Evolutionary conservation across 2,797 vertebrate genomes (phyloP).

Genomic region (Onychomys arenicola): DNA sequence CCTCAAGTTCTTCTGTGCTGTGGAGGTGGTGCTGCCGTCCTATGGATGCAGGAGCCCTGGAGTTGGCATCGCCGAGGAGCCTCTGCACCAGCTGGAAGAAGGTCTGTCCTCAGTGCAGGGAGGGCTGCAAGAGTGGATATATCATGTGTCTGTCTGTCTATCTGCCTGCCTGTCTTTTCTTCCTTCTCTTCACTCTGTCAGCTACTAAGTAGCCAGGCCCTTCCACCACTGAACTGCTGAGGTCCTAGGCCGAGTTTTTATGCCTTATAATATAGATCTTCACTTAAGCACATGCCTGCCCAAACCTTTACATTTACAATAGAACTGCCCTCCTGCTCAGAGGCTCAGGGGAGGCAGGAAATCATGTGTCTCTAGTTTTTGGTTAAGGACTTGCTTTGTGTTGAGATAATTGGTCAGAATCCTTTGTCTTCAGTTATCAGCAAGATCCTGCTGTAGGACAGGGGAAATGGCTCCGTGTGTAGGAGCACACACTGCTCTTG

Average conservation of each 20-base stretch:
- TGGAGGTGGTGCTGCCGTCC: slow-evolving; percentile 89
- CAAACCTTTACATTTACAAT: background rate
- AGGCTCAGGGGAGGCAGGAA: background rate
- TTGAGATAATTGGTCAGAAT: slow-evolving; percentile 5
- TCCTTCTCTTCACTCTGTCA: background rate
- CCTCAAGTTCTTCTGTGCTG: slow-evolving; percentile 90
- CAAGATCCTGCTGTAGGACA: background rate
- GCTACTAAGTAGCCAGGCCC: background rate
- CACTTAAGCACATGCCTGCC: background rate
- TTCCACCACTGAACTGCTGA: background rate
- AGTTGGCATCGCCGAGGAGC: slow-evolving; percentile 88
- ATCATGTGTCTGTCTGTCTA: background rate
- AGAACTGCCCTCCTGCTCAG: background rate
- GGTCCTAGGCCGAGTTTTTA: slow-evolving; percentile 11
- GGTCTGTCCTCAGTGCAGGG: slow-evolving; percentile 71
- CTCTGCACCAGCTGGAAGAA: slow-evolving; percentile 66
- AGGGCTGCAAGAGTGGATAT: accelerated
- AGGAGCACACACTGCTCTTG: background rate
- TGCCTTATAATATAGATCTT: background rate
- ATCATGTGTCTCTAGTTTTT: background rate
- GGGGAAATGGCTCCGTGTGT: background rate
- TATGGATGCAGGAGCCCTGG: slow-evolving; percentile 86
- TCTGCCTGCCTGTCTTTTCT: background rate
- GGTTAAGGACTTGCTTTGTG: background rate
- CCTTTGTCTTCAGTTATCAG: background rate